A percentile compares a stretch with the other conserved stretches of the same genome.
phyloP scores from a whole-genome alignment of 1,140 invertebrate species.

The Drosophila persimilis region DNA sequence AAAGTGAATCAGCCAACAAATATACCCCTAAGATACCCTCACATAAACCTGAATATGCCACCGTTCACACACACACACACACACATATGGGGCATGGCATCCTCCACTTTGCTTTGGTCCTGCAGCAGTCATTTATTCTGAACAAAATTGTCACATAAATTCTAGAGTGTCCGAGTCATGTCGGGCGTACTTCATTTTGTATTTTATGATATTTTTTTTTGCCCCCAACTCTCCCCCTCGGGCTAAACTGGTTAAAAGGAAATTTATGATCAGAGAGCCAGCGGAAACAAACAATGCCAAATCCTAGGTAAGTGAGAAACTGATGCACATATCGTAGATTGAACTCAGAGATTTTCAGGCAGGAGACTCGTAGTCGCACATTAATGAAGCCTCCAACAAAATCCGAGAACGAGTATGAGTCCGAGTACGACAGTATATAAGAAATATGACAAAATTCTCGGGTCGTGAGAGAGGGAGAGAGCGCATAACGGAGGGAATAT shows the following conservation, averaged over 20 bases:
- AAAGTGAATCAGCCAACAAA: background rate
- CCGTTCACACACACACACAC: conserved; percentile 21
- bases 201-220: conserved; percentile 74
- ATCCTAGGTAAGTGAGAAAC: conserved; percentile 39
- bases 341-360: conserved; percentile 34
- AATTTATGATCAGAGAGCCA: conserved; percentile 61
- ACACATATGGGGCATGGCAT: conserved; percentile 38
- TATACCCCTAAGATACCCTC: conserved; percentile 12
- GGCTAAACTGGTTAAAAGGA: conserved; percentile 63
- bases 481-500: background rate
- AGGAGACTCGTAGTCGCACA: conserved; percentile 26
- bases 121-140: conserved; percentile 68
- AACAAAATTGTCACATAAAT: conserved; percentile 79
- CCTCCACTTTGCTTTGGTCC: conserved; percentile 4
- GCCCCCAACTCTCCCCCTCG: conserved; percentile 3
- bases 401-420: conserved; percentile 17
- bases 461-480: conserved; percentile 14
- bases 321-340: conserved; percentile 14
- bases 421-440: conserved; percentile 30
- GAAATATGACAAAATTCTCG: conserved; percentile 42
- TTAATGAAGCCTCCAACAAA: conserved; percentile 62
- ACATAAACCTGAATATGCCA: conserved; percentile 34
- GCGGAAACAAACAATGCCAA: conserved; percentile 47
- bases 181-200: conserved; percentile 78
- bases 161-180: conserved; percentile 68